Percentiles rank a stretch among this genome's conserved stretches.
These are phyloP conservation scores for Cryptotermes secundus DNA, from an alignment of 1,140 invertebrate genomes.

Conservation along the genomic window DNA sequence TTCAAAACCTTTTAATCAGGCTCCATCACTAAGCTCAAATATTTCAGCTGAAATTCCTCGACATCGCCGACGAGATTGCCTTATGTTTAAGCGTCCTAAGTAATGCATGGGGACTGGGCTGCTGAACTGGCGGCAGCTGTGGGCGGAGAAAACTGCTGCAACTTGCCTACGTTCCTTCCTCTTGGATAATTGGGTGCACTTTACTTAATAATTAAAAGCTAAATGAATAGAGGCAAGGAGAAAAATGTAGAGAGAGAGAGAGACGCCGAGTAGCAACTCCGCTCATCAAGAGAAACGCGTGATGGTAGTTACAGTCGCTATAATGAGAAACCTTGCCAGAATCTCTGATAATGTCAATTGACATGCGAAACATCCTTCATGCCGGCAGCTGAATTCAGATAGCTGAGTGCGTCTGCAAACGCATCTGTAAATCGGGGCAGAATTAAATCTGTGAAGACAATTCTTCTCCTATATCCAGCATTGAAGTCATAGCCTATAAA, in stretches of 20 bases:
- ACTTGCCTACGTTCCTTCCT: background rate
- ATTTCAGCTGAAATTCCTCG: slow-evolving; percentile 2
- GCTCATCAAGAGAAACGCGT: background rate
- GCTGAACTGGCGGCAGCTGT: background rate
- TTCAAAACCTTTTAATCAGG: slow-evolving; percentile 4
- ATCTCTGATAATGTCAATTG: background rate
- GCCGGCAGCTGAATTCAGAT: background rate
- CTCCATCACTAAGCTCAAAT: slow-evolving; percentile 6
- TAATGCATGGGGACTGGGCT: background rate
- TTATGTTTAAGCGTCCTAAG: background rate
- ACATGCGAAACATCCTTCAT: background rate
- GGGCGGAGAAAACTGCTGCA: background rate
- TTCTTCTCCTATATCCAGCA: background rate
- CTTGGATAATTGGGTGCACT: slow-evolving; percentile 14
- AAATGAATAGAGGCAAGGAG: slow-evolving; percentile 10
- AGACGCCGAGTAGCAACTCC: background rate
- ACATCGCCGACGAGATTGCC: background rate
- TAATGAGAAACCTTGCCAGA: background rate
- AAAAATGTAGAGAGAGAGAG: slow-evolving; percentile 5
- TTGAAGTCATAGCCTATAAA: too few relatives aligned
- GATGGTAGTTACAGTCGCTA: background rate
- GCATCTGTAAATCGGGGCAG: background rate
- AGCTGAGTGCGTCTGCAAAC: background rate
- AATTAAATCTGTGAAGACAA: background rate
- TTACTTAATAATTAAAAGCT: slow-evolving; percentile 20